Percentiles rank a stretch among this genome's conserved stretches.
Evolutionary conservation across 2,113 vertebrate species (phyloP).

Genomic region (Microcebus jonahi): DNA sequence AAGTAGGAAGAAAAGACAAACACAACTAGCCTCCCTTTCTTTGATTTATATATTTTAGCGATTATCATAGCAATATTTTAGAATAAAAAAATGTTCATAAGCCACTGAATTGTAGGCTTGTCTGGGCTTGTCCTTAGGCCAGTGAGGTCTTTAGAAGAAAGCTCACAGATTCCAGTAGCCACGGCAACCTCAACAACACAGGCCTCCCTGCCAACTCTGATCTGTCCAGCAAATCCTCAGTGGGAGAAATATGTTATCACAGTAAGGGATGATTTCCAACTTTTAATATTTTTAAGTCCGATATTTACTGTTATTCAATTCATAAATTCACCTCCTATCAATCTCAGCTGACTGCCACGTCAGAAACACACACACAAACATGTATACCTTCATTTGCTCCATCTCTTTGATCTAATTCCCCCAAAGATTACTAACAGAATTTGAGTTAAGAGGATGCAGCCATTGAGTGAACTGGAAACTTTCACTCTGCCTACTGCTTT

Average conservation of each 20-base stretch:
- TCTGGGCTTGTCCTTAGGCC: background rate
- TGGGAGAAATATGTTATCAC: background rate
- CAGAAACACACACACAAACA: background rate
- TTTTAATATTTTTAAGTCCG: background rate
- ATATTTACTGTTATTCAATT: conserved; percentile 31
- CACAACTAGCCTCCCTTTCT: background rate
- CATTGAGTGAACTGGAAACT: background rate
- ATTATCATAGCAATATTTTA: background rate
- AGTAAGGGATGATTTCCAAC: background rate
- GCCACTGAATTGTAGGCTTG: conserved; percentile 27
- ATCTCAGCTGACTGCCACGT: background rate
- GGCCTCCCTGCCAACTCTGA: background rate
- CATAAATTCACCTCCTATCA: background rate
- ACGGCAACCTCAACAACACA: conserved; percentile 3
- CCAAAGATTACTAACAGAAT: background rate
- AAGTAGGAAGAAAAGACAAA: background rate
- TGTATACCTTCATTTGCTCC: background rate
- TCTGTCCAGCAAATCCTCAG: background rate
- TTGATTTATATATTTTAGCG: background rate
- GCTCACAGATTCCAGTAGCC: background rate
- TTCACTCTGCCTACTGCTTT: background rate
- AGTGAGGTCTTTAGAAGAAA: conserved; percentile 59
- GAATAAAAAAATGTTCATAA: background rate
- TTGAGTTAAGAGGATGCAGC: background rate
- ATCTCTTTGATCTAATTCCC: background rate